phyloP scores from a whole-genome alignment of 2,888 invertebrate species.

The Lasius fuliginosus region DNA sequence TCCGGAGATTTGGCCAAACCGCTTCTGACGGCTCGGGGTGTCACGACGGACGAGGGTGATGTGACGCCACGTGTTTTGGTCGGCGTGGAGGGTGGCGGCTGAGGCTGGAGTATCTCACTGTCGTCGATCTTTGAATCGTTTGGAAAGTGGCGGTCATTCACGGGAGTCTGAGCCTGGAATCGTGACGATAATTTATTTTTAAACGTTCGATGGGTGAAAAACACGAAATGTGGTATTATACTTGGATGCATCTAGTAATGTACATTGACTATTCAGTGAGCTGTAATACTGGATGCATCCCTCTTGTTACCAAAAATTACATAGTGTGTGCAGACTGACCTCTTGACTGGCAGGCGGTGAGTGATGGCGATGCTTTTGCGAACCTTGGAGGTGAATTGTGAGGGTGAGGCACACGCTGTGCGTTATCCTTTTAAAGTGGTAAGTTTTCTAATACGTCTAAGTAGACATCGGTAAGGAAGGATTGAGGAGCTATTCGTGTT shows the following conservation, averaged over 20 bases:
- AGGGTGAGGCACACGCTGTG: slow-evolving; percentile 75
- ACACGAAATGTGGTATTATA: neutral
- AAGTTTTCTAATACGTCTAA: slow-evolving; percentile 62
- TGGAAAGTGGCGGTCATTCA: slow-evolving; percentile 21
- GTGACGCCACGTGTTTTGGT: slow-evolving; percentile 74
- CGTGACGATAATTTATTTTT: neutral
- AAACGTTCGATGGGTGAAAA: neutral
- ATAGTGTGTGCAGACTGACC: slow-evolving; percentile 79
- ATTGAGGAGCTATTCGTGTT: slow-evolving; percentile 49
- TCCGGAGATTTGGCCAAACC: slow-evolving; percentile 78
- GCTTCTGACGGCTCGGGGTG: slow-evolving; percentile 79
- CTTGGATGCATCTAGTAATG: slow-evolving; percentile 14
- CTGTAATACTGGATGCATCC: slow-evolving; percentile 36
- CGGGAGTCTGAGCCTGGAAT: slow-evolving; percentile 59
- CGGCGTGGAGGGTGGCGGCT: slow-evolving; percentile 82
- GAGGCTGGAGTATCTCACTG: slow-evolving; percentile 71
- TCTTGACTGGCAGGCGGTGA: slow-evolving; percentile 77
- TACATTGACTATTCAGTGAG: neutral
- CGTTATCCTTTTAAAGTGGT: slow-evolving; percentile 70
- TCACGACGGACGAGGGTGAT: slow-evolving; percentile 77
- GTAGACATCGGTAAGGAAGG: slow-evolving; percentile 42
- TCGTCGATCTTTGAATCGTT: slow-evolving; percentile 53
- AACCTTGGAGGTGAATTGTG: slow-evolving; percentile 68
- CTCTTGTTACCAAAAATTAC: slow-evolving; percentile 47
- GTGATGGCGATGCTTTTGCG: slow-evolving; percentile 77